These are phyloP conservation scores for Ptychobarbus kaznakovi DNA, from an alignment of 2,797 vertebrate genomes.

Conservation along the genomic window DNA sequence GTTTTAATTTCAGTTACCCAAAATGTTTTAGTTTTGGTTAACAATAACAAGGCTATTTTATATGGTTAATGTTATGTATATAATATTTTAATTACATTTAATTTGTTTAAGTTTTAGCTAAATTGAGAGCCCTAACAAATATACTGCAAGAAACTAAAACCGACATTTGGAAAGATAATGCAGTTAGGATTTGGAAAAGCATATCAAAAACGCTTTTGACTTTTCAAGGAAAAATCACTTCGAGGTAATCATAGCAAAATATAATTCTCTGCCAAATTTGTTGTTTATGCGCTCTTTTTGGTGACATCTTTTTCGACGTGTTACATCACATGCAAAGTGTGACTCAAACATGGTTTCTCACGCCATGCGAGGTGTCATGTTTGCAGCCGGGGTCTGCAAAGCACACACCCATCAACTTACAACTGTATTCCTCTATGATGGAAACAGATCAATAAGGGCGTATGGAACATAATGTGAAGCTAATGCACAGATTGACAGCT, in stretches of 20 bases:
- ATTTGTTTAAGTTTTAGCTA: neutral
- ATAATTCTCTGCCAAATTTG: neutral
- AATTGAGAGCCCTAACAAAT: neutral
- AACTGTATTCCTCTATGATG: conserved; percentile 14
- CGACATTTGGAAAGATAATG: neutral
- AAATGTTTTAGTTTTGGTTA: neutral
- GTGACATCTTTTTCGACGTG: neutral
- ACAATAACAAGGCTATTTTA: neutral
- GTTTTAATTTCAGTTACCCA: neutral
- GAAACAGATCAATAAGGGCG: conserved; percentile 8
- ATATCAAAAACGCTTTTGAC: neutral
- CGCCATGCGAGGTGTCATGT: neutral
- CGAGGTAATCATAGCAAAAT: neutral
- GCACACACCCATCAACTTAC: neutral
- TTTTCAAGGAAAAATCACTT: neutral
- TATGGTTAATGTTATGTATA: neutral
- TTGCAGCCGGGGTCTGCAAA: neutral
- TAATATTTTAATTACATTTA: neutral
- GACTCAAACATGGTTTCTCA: conserved; percentile 25
- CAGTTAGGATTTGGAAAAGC: neutral
- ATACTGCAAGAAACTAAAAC: neutral
- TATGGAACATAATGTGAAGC: conserved; percentile 1
- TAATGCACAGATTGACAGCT: neutral
- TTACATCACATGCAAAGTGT: conserved; percentile 1
- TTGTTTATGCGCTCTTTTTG: conserved; percentile 1